phyloP scores from a whole-genome alignment of 1,140 invertebrate genomes.

The Coenobita brevimanus region DNA sequence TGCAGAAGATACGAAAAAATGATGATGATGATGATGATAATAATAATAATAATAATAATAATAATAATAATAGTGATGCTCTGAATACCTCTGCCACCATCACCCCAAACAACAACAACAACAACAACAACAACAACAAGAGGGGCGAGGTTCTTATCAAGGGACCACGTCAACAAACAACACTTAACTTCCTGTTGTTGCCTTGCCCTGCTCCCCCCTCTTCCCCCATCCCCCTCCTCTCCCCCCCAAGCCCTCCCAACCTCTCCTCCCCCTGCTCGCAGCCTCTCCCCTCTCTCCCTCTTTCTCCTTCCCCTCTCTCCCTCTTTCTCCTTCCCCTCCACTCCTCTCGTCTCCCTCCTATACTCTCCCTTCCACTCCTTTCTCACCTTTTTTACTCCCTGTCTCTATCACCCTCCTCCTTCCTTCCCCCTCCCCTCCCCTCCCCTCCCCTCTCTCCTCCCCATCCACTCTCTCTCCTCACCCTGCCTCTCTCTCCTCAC shows the following conservation, averaged over 20 bases:
- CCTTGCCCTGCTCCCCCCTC: neutral
- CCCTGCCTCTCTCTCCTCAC: neutral
- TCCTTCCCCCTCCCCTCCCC: neutral
- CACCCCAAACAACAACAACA: constrained; percentile 9
- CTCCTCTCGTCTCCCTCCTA: neutral
- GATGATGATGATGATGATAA: too few species aligned
- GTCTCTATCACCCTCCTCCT: neutral
- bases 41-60: too few species aligned
- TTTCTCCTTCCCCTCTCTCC: neutral
- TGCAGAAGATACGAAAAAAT: too few species aligned
- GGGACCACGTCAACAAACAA: constrained; percentile 38
- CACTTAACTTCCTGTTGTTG: constrained; percentile 56
- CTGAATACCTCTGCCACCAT: neutral
- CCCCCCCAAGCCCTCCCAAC: neutral
- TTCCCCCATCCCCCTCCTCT: neutral
- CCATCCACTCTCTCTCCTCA: too few species aligned
- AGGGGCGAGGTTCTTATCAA: constrained; percentile 13
- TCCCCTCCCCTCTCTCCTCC: neutral
- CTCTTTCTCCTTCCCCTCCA: neutral
- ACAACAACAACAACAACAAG: constrained; percentile 34
- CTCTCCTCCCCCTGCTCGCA: neutral
- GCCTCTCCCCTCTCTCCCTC: neutral
- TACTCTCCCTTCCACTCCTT: neutral
- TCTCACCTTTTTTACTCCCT: neutral
- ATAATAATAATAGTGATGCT: neutral